A percentile compares a stretch with the other conserved stretches of the same genome.
These are phyloP conservation scores for Varanus komodoensis DNA, from an alignment of 2,113 vertebrate genomes.

Conservation along the genomic window DNA sequence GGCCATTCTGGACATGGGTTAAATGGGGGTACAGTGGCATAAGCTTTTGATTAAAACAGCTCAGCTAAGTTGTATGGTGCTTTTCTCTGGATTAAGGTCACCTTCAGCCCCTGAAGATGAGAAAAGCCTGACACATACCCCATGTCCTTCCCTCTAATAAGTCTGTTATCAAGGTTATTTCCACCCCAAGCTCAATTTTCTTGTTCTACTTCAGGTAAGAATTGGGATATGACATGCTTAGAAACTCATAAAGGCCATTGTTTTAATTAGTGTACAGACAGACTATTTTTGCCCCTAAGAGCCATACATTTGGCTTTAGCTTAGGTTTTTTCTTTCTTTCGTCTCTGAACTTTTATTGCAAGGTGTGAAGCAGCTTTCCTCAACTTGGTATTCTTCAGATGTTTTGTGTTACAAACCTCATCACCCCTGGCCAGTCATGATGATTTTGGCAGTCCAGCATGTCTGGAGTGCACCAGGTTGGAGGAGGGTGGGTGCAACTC, in stretches of 20 bases:
- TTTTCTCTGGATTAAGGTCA: too few relatives aligned
- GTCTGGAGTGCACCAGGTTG: background rate
- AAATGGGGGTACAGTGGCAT: background rate
- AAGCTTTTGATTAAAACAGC: background rate
- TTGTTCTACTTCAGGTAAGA: background rate
- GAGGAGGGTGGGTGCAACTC: background rate
- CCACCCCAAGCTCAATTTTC: background rate
- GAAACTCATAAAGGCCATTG: background rate
- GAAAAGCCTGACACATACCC: background rate
- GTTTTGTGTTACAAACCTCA: too few relatives aligned
- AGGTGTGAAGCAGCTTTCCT: background rate
- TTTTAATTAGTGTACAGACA: background rate
- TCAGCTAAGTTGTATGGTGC: too few relatives aligned
- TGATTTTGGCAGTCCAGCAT: background rate
- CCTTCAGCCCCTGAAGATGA: background rate
- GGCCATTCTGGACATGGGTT: background rate
- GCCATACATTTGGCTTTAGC: background rate
- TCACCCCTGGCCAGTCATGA: too few relatives aligned
- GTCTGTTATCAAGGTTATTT: background rate
- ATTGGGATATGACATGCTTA: background rate
- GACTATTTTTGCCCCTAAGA: background rate
- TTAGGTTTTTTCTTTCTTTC: background rate
- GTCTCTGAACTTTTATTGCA: background rate
- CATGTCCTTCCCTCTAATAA: background rate
- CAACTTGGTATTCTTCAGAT: too few relatives aligned